Base-by-base conservation (phyloP, 2,888 invertebrate species). In the Limnephilus rhombicus region DNA sequence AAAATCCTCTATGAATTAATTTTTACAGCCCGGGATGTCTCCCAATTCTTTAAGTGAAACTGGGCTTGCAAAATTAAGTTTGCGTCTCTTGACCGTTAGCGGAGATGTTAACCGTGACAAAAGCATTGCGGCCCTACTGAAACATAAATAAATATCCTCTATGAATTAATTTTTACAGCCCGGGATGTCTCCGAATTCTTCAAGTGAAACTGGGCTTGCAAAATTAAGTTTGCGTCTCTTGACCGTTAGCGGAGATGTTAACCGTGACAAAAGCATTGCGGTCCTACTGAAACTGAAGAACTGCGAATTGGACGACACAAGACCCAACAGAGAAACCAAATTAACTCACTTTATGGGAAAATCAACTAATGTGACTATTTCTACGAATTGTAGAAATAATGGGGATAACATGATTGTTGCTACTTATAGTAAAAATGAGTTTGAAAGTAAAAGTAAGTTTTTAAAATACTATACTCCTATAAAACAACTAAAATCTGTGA, bases 221-320 rank as follows among this genome's bases (percentile, higher is more conserved):
- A 96, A 97, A 85, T 98, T 99, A 94, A 97, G 98, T 92, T 95
- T 99, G 92, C 97, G 98, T 90, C 97, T 98, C 81, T 96, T 98
- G 68, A 98, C 98, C 0, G 95, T 98, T 3, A 98, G 98, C 94
- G 98, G 98, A 1, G 96, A 97, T 90, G 97, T 98, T 96, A 97
- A 98, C 94, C 97, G 97, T 0, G 98, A 99, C 95, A 96, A 97
- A 85, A 97, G 98, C 0, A 96, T 99, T 94, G 97, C 97, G 92
- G 97, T 98, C 0, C 97, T 98, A 0, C 96, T 99, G 91, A 96
- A 98, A 24, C 96, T 99, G 3, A 97, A 98, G 94, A 98, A 99
- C 94, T 98, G 98, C 94, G 97, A 98, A 7, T 95, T 99, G 94
- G 98, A 99, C 94, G 99, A 99, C 94, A 98, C 97, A 11, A 96